A percentile compares a stretch with the other conserved stretches of the same genome.
Conservation (phyloP, 2,797 vertebrate species). For the Miichthys miiuy region DNA sequence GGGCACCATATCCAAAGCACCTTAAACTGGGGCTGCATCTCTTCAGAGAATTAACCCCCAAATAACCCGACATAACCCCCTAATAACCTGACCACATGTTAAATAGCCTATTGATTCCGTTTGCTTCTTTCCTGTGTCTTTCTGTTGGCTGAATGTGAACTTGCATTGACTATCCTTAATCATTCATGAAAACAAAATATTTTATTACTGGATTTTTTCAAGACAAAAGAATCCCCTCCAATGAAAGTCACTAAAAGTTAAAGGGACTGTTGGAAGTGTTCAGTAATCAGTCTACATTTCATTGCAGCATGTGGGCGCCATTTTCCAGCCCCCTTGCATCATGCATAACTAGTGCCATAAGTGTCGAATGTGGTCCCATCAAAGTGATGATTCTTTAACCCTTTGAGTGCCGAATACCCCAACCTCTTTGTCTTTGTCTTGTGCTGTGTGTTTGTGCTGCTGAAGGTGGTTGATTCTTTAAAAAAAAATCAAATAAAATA, state of each 20-base stretch:
- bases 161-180: conserved; percentile 61
- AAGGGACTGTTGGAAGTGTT: conserved; percentile 84
- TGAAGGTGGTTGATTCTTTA: conserved; percentile 86
- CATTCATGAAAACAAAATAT: conserved; percentile 50
- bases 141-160: conserved; percentile 83
- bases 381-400: conserved; percentile 85
- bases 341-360: conserved; percentile 7
- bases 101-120: conserved; percentile 72
- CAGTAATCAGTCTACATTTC: conserved; percentile 26
- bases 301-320: conserved; percentile 28
- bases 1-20: conserved; percentile 62
- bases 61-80: conserved; percentile 92
- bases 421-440: conserved; percentile 63
- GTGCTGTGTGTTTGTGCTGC: conserved; percentile 79
- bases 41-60: conserved; percentile 85
- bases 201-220: conserved; percentile 52
- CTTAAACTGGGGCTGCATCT: conserved; percentile 85
- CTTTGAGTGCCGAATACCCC: conserved; percentile 87
- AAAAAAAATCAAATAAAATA: not conserved
- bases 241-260: conserved; percentile 87
- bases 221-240: conserved; percentile 40
- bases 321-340: conserved; percentile 44
- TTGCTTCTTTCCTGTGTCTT: conserved; percentile 82
- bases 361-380: conserved; percentile 56
- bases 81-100: conserved; percentile 86